These are phyloP conservation scores for Ifrita kowaldi DNA, from an alignment of 2,113 vertebrate genomes.

Conservation along the genomic window DNA sequence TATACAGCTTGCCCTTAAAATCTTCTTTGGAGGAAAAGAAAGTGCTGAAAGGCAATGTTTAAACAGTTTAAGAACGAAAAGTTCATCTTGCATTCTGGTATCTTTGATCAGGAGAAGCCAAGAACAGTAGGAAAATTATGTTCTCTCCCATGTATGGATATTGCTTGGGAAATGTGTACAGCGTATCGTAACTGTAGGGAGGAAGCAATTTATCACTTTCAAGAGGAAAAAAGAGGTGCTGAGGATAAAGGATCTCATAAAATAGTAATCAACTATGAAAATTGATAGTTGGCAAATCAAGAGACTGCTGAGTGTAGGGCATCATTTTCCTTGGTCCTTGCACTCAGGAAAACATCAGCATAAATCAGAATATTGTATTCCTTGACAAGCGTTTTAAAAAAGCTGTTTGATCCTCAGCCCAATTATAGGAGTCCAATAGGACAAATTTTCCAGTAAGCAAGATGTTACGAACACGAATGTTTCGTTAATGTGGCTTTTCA, in stretches of 20 bases:
- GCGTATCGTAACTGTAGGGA: not conserved
- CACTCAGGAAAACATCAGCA: slow-evolving; percentile 30
- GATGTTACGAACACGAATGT: not conserved
- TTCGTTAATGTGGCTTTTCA: not conserved
- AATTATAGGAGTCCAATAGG: not conserved
- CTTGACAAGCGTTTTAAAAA: slow-evolving; percentile 17
- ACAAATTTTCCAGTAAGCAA: not conserved
- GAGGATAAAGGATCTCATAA: slow-evolving; percentile 49
- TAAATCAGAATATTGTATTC: slow-evolving; percentile 47
- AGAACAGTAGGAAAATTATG: not conserved
- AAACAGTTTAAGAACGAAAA: not conserved
- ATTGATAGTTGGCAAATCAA: slow-evolving; percentile 55
- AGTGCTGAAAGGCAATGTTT: not conserved
- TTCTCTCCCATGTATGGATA: not conserved
- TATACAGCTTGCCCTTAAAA: not conserved
- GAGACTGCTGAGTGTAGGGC: slow-evolving; percentile 21
- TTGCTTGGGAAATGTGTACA: not conserved
- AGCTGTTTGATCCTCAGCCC: not conserved
- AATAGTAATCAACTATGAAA: slow-evolving; percentile 59
- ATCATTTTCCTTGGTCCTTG: slow-evolving; percentile 47
- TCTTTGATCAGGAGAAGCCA: not conserved
- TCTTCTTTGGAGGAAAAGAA: not conserved
- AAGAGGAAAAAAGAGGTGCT: slow-evolving; percentile 22
- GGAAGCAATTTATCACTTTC: slow-evolving; percentile 38
- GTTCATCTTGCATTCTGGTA: not conserved